Conservation (phyloP, 53 echinoderm and acorn worm species). For the Luidia sarsii region DNA sequence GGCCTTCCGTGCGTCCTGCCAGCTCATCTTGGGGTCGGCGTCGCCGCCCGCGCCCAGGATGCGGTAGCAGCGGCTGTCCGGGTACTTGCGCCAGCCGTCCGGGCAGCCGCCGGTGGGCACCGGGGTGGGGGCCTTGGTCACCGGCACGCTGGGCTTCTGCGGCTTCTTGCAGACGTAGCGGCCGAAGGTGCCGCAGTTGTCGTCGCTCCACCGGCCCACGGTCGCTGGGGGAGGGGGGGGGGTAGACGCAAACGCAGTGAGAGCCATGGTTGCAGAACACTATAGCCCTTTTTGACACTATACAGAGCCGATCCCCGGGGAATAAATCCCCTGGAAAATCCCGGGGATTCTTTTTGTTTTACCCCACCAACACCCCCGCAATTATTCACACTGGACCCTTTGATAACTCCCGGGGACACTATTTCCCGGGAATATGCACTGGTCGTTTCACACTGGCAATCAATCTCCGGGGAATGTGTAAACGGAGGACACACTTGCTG, state of each 20-base stretch:
- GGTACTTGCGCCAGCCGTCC: conserved; percentile 55
- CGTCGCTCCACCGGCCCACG: conserved; percentile 58
- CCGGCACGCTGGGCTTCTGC: conserved; percentile 3
- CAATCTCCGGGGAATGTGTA: too few relatives aligned
- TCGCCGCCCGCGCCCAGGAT: conserved; percentile 51
- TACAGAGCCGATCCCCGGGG: too few relatives aligned
- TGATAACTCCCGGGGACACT: too few relatives aligned
- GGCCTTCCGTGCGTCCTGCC: conserved; percentile 69
- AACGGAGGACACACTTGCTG: too few relatives aligned
- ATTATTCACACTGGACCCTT: too few relatives aligned
- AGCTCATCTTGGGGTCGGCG: conserved; percentile 53
- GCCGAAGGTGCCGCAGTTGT: conserved; percentile 61
- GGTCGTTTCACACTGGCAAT: too few relatives aligned
- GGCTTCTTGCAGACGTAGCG: conserved; percentile 70
- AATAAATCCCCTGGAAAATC: too few relatives aligned
- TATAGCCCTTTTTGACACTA: too few relatives aligned
- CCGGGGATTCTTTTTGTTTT: too few relatives aligned
- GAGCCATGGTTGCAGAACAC: too few relatives aligned
- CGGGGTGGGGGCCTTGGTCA: conserved; percentile 38
- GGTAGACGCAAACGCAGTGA: not conserved
- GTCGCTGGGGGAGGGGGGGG: not conserved
- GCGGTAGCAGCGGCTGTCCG: conserved; percentile 66
- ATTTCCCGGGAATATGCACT: too few relatives aligned
- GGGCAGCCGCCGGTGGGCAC: conserved; percentile 54
- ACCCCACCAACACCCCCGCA: too few relatives aligned